A percentile compares a stretch with the other conserved stretches of the same genome.
Conservation (phyloP, 2,888 invertebrate genomes). For the Drosophila rellima region DNA sequence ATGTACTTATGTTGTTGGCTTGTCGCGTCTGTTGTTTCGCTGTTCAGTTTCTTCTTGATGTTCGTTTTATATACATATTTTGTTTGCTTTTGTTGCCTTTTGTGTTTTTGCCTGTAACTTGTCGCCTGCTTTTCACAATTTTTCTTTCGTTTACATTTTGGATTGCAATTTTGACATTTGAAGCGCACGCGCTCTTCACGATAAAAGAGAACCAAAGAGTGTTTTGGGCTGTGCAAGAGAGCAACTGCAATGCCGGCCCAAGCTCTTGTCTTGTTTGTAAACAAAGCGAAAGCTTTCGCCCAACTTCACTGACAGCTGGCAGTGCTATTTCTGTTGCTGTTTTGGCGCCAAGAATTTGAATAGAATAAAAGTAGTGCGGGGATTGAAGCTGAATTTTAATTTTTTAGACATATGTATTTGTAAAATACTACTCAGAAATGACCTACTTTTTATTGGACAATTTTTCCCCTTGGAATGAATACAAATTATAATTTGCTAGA, state of each 20-base stretch:
- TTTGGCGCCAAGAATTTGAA: slow-evolving; percentile 51
- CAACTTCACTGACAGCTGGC: slow-evolving; percentile 36
- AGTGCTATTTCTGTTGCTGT: slow-evolving; percentile 14
- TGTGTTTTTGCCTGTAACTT: slow-evolving; percentile 14
- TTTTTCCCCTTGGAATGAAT: too few relatives aligned
- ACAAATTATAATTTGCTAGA: too few relatives aligned
- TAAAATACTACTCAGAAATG: too few relatives aligned
- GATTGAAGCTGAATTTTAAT: too few relatives aligned
- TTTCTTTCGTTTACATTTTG: slow-evolving; percentile 70
- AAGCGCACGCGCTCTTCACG: slow-evolving; percentile 66
- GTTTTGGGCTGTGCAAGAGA: neutral
- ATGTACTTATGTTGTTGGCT: neutral
- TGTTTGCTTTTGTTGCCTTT: slow-evolving; percentile 6
- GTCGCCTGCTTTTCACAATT: slow-evolving; percentile 47
- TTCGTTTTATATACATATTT: slow-evolving; percentile 1
- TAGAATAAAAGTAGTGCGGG: too few relatives aligned
- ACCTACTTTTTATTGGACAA: too few relatives aligned
- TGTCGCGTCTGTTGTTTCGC: slow-evolving; percentile 1
- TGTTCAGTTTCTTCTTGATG: slow-evolving; percentile 1
- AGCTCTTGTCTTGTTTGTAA: slow-evolving; percentile 69
- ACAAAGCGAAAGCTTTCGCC: slow-evolving; percentile 48
- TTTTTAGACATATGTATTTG: too few relatives aligned
- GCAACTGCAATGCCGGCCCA: slow-evolving; percentile 52
- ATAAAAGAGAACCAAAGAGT: slow-evolving; percentile 8
- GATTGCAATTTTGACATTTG: slow-evolving; percentile 75